These are phyloP conservation scores for Apotomis capreana DNA, from an alignment of 2,888 invertebrate genomes.

Conservation along the genomic window DNA sequence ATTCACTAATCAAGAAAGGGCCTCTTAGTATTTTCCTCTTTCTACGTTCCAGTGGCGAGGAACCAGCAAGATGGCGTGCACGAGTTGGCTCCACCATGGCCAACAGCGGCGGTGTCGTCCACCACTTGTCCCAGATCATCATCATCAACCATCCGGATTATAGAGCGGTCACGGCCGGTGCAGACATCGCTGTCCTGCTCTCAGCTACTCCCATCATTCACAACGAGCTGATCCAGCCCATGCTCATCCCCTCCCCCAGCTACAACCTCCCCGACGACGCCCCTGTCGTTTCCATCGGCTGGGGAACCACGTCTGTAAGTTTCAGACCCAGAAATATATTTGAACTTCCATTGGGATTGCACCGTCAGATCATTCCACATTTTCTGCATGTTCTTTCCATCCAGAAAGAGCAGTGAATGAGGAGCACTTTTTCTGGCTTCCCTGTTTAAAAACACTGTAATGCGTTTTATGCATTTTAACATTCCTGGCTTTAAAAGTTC, in stretches of 20 bases:
- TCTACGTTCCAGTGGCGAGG: neutral
- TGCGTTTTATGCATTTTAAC: too few species aligned
- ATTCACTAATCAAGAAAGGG: too few species aligned
- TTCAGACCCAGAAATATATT: neutral
- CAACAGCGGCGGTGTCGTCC: conserved; percentile 4
- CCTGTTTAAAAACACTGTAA: too few species aligned
- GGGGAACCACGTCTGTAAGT: conserved; percentile 53
- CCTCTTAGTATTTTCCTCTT: too few species aligned
- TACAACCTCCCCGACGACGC: conserved; percentile 52
- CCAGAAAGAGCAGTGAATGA: too few species aligned
- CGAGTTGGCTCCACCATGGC: neutral
- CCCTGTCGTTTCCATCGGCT: conserved; percentile 55
- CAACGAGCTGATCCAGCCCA: conserved; percentile 43
- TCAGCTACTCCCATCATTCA: neutral
- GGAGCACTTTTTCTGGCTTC: too few species aligned
- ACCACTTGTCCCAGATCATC: conserved; percentile 4
- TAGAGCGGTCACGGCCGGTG: neutral
- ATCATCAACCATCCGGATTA: neutral
- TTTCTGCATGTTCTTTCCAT: too few species aligned
- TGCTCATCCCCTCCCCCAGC: conserved; percentile 49
- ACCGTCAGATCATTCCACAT: too few species aligned
- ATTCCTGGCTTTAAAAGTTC: too few species aligned
- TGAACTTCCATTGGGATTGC: too few species aligned
- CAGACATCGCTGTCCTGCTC: neutral
- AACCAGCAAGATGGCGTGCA: neutral